Evolutionary conservation across 92 coral and sea anemone species (phyloP), one percentile per base, ranked within the genome.

Genomic region (Anthopleura xanthogrammica): DNA sequence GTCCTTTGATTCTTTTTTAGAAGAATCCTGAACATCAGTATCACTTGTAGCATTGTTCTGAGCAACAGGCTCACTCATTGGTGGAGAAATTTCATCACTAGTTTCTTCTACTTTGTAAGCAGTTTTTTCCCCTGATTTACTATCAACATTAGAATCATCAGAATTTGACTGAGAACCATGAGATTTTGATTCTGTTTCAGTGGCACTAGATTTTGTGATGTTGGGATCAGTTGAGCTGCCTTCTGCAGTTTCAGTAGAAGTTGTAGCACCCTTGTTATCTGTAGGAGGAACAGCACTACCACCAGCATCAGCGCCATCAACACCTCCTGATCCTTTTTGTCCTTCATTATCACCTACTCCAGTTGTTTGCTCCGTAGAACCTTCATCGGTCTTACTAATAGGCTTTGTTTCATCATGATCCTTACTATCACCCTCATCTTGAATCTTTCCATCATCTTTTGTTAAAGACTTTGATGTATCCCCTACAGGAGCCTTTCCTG

Each of bases 81-180:
- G 95, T 8, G 95, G 98, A 41, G 98, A 89, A 36, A 93, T 83
- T 23, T 89, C 95, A 83, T 80, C 85, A 68, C 88, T 83, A 39
- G 70, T 60, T 16, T 83, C 80, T 62, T 85, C 80, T 43, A 19
- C 83, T 73, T 60, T 85, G 16, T 64, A 14, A 72, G 57, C 68
- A 42, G 79, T 70, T 64, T 81, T 68, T 52, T 81, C 75, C 29
- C 3, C 41, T 65, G 16, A 7, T 39, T 80, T 64, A 16, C 19
- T 36, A 60, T 46, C 20, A 9, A 7, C 42, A 46, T 36, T 50
- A 11, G 48, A 65, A 52, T 68, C 22, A 23, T 57, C 74, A 68
- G 77, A 24, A 3, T 70, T 81, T 43, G 77, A 60, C 16, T 52
- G 43, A 29, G 74, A 36, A 68, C 16, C 74, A n/a, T n/a, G 42